Base-by-base conservation (phyloP, 2,113 vertebrate species). In the Neolamprologus brichardi region DNA sequence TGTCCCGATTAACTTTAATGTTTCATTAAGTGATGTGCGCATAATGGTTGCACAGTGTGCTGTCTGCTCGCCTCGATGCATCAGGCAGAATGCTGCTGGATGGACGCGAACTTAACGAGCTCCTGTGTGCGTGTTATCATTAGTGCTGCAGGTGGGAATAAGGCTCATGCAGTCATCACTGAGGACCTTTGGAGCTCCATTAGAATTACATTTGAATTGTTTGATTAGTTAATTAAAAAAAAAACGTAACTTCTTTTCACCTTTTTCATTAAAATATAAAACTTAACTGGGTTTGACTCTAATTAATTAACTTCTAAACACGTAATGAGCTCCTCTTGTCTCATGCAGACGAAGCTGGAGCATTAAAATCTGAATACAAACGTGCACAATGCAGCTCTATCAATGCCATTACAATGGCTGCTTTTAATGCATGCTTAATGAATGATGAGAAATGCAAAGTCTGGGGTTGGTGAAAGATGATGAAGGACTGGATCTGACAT, bases 331-430 rank as follows among this genome's bases (percentile, higher is more conserved):
- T 46, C 4, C 8, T 17, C 39, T 28, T 12, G 23, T 75, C 23
- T 46, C 14, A 46, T 28, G 23, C 70, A 75, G 23, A 30, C 0
- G 8, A 44, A 41, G n/a, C 0, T 4, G 1, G 37, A 15, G 7
- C 37, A 10, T 72, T 15, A 44, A 44, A 72, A 28, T 28, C 15
- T 30, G 15, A 49, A 77, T 8, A n/a, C 15, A 49, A 17, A 75
- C 8, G 6, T 12, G 70, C 23, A 0, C 39, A 75, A 0, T 17
- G 67, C 8, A 75, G 39, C 39, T 28, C 20, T 25, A 25, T 6
- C 0, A 46, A 25, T 46, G 8, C 70, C 23, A 75, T 8, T 7
- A 0, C 9, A 77, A 5, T 49, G 14, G 70, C 25, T 77, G 70
- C 23, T 46, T 12, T 75, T 18, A 64, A 77, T 77, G 7, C 41